Evolutionary conservation across 2,113 vertebrate genomes (phyloP).

Genomic region (Trogon surrucura): DNA sequence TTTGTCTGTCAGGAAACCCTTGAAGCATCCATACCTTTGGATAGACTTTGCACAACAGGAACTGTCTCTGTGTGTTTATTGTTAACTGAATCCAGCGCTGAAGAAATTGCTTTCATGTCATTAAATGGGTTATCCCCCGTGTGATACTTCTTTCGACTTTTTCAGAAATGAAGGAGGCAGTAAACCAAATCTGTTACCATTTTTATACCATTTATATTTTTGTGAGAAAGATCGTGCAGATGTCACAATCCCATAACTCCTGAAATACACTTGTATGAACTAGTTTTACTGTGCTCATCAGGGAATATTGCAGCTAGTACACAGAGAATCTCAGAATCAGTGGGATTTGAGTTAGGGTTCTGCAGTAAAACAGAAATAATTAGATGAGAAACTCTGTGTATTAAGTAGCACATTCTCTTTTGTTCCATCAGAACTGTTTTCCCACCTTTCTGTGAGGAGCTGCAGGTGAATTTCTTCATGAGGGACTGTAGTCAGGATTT

Average conservation of each 20-base stretch:
- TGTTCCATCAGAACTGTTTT: background rate
- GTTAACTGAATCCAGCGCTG: background rate
- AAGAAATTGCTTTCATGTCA: slow-evolving; percentile 55
- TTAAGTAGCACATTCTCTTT: background rate
- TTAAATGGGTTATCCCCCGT: background rate
- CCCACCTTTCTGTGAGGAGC: background rate
- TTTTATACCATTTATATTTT: background rate
- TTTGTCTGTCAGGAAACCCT: background rate
- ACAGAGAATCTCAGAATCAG: background rate
- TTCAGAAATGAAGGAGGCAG: background rate
- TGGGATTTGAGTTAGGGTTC: background rate
- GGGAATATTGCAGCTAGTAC: background rate
- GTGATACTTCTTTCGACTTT: background rate
- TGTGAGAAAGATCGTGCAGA: background rate
- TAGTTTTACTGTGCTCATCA: background rate
- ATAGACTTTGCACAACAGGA: background rate
- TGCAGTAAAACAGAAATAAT: background rate
- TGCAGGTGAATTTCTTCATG: background rate
- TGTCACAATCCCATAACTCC: background rate
- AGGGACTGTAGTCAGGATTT: background rate
- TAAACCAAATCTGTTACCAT: background rate
- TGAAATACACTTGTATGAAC: background rate
- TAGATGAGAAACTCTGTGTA: background rate
- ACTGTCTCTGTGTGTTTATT: background rate
- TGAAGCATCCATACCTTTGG: background rate